Base-by-base conservation (phyloP, 1,140 invertebrate genomes). In the Augochlora pura region DNA sequence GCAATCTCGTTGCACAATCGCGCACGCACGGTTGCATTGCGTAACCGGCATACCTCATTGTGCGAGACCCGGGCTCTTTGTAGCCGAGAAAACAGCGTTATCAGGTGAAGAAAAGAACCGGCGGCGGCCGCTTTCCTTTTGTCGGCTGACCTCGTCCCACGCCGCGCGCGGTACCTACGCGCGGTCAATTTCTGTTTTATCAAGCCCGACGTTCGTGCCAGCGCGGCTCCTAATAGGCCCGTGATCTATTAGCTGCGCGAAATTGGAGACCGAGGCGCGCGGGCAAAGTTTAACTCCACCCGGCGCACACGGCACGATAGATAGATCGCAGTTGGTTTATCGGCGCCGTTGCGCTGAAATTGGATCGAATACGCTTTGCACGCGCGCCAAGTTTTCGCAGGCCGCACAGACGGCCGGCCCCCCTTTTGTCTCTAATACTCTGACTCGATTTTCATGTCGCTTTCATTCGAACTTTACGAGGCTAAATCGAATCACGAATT, bases 31-130 rank as follows among this genome's bases (percentile, higher is more conserved):
- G 12, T 46, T 57, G n/a, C 5, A n/a, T 78, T 78, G 65, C 76
- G 60, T 65, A 78, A 78, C 60, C 32, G 76, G 18, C 76, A 57
- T 78, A 57, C 49, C 68, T 78, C 76, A 38, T 78, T 64, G 76
- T 78, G n/a, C n/a, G n/a, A n/a, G 72, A 64, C 68, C 76, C 32
- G 38, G 59, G 23, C 7, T 57, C 21, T 71, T 70, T 42, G 75
- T 63, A 77, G 18, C 42, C 27, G 59, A 77, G 76, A 23, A 72
- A 78, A 78, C 60, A n/a, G 32, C 46, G n/a, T 78, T 78, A 78
- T 78, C 76, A 78, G 76, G 76, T 65, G 76, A 64, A 46, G 69
- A 78, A 78, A 64, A 68, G 71, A 72, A 21, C 49, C 60, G 38
- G 52, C 18, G 42, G 9, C 60, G 38, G 52, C 18, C 59, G 9